Evolutionary conservation across 2,113 vertebrate species (phyloP).

Genomic region (Chauna torquata): DNA sequence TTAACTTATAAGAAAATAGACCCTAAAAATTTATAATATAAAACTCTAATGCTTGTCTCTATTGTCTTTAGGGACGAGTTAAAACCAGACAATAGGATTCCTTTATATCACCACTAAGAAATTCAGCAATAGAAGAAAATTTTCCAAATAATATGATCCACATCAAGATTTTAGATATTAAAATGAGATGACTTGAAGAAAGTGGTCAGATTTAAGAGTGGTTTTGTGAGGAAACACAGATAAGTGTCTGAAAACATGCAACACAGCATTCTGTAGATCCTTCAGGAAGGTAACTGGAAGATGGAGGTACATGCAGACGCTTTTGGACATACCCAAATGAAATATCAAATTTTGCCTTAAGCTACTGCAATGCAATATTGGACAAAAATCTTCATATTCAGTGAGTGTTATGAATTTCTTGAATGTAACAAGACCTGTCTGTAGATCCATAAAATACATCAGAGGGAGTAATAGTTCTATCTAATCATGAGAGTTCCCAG

Average conservation of each 20-base stretch:
- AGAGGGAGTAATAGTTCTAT: not conserved
- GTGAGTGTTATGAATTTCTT: not conserved
- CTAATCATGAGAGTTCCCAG: not conserved
- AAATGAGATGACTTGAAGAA: not conserved
- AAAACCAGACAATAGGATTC: not conserved
- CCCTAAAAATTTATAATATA: not conserved
- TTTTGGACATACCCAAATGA: not conserved
- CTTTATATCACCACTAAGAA: not conserved
- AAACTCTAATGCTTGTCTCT: not conserved
- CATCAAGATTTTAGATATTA: not conserved
- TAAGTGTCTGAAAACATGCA: not conserved
- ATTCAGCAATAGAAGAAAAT: not conserved
- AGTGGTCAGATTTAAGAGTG: not conserved
- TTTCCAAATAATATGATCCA: not conserved
- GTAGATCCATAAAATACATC: not conserved
- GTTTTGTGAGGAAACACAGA: not conserved
- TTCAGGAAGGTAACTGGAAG: not conserved
- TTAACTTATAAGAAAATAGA: not conserved
- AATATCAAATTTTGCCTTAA: not conserved
- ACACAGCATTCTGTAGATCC: not conserved
- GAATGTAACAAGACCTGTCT: not conserved
- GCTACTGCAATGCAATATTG: not conserved
- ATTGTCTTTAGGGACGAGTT: not conserved
- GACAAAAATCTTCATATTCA: not conserved
- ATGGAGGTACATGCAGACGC: not conserved